Evolutionary conservation across 1,140 invertebrate genomes (phyloP).

Genomic region (Zaprionus gabonicus): DNA sequence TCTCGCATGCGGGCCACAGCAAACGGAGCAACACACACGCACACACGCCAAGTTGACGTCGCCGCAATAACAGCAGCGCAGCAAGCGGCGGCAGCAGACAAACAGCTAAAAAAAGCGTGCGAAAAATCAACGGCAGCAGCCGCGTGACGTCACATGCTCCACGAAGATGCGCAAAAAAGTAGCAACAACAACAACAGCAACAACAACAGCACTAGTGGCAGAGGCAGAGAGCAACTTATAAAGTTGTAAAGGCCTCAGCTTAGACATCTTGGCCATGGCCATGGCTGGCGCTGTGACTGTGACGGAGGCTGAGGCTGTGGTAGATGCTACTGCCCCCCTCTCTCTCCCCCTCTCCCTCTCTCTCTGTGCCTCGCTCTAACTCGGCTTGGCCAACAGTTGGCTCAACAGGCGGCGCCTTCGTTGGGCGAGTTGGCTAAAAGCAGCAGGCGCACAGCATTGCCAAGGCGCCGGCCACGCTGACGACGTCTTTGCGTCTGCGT

Average conservation of each 20-base stretch:
- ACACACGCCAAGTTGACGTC: conserved; percentile 42
- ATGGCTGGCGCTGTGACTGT: conserved; percentile 12
- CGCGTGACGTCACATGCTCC: conserved; percentile 46
- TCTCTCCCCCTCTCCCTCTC: background rate
- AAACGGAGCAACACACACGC: conserved; percentile 27
- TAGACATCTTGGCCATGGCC: conserved; percentile 67
- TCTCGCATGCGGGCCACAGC: conserved; percentile 10
- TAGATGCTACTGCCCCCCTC: conserved; percentile 3
- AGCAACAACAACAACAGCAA: conserved; percentile 35
- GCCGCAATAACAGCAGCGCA: conserved; percentile 68
- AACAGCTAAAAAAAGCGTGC: conserved; percentile 7
- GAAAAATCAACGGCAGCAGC: conserved; percentile 10
- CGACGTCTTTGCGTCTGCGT: background rate
- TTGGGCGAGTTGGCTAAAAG: conserved; percentile 60
- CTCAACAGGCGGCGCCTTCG: conserved; percentile 74
- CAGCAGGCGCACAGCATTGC: conserved; percentile 68
- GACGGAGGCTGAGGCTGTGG: background rate
- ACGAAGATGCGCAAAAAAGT: conserved; percentile 60
- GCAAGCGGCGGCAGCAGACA: conserved; percentile 45
- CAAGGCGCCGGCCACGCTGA: conserved; percentile 20
- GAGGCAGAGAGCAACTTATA: conserved; percentile 56
- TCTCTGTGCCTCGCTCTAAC: background rate
- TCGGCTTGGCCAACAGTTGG: conserved; percentile 56
- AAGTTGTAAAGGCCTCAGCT: conserved; percentile 67
- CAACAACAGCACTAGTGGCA: conserved; percentile 22